Evolutionary conservation across 1,140 invertebrate genomes (phyloP).

Genomic region (Sycobia sp.): DNA sequence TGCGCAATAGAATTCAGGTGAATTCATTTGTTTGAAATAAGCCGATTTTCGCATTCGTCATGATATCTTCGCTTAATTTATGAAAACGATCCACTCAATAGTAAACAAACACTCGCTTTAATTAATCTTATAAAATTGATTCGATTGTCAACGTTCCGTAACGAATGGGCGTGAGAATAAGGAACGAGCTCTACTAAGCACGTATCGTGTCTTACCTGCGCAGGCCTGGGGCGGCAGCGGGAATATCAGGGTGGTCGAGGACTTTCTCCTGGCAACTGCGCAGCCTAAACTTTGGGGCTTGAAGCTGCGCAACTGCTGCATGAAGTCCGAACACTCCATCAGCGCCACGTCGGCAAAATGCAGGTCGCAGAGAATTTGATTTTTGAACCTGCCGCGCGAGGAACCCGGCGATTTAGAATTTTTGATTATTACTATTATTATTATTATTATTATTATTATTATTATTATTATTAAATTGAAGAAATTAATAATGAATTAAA

Average conservation of each 20-base stretch:
- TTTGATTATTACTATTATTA: conserved; percentile 13
- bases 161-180: too few species aligned
- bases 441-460: background rate
- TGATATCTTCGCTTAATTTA: too few species aligned
- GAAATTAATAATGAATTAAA: too few species aligned
- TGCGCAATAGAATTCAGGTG: too few species aligned
- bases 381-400: conserved; percentile 75
- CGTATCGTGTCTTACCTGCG: conserved; percentile 77
- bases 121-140: too few species aligned
- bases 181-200: too few species aligned
- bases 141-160: too few species aligned
- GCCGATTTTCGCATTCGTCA: too few species aligned
- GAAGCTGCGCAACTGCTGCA: conserved; percentile 93
- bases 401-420: background rate
- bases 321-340: conserved; percentile 95
- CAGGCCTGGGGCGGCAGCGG: conserved; percentile 91
- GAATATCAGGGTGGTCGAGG: conserved; percentile 92
- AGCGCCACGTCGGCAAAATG: conserved; percentile 93
- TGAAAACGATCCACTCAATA: too few species aligned
- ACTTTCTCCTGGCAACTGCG: conserved; percentile 88
- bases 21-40: too few species aligned
- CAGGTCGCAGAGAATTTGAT: conserved; percentile 87
- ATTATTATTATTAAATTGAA: too few species aligned
- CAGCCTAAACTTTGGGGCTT: conserved; percentile 93
- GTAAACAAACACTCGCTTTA: too few species aligned